These are phyloP conservation scores for Phoeniculus purpureus DNA, from an alignment of 2,797 vertebrate genomes.

Conservation along the genomic window DNA sequence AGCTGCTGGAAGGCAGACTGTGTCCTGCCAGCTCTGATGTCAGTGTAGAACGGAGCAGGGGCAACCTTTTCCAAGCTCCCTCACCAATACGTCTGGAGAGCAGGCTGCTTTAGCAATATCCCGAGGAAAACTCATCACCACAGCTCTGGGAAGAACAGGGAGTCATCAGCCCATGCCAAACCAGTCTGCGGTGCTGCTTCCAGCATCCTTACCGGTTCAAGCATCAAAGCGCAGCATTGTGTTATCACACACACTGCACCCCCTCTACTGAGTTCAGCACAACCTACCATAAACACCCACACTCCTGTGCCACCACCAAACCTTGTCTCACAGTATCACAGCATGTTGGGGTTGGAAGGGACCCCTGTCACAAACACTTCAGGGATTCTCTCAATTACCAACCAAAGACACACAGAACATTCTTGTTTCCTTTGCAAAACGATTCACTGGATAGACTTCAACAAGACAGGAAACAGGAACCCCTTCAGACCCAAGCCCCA, in stretches of 20 bases:
- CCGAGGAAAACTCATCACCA: not conserved
- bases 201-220: not conserved
- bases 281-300: not conserved
- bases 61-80: not conserved
- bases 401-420: not conserved
- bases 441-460: not conserved
- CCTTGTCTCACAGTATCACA: not conserved
- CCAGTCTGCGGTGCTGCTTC: rapidly evolving
- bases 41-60: not conserved
- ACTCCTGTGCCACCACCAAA: not conserved
- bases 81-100: not conserved
- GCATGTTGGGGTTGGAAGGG: no score
- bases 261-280: not conserved
- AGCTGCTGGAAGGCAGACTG: not conserved
- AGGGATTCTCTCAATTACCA: not conserved
- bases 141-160: not conserved
- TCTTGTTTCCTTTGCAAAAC: not conserved
- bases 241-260: not conserved
- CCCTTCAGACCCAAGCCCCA: not conserved
- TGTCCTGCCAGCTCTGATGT: not conserved
- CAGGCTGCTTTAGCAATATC: not conserved
- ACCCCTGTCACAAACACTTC: not conserved
- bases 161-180: not conserved
- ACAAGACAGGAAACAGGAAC: not conserved
- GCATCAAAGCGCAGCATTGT: not conserved